Conservation (phyloP, 2,113 vertebrate genomes). For the Ochotona curzoniae region DNA sequence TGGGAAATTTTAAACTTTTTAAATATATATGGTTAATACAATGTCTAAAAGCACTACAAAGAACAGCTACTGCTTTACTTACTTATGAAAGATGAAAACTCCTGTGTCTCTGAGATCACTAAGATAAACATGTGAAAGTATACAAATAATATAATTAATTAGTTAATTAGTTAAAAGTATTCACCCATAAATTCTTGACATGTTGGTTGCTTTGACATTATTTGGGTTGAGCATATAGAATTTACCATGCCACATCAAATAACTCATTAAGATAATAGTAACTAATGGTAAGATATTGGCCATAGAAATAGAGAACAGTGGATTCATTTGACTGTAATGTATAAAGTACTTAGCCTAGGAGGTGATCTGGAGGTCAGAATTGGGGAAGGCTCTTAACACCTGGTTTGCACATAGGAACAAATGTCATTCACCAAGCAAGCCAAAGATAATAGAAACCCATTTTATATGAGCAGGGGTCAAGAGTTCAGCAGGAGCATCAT, state of each 20-base stretch:
- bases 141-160: constrained; percentile 3
- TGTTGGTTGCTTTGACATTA: constrained; percentile 34
- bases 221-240: not conserved
- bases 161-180: not conserved
- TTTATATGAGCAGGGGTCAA: not conserved
- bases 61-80: not conserved
- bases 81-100: not conserved
- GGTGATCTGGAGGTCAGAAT: constrained; percentile 9
- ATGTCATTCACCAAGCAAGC: not conserved
- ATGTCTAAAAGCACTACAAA: not conserved
- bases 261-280: constrained; percentile 53
- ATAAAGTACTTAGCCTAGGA: not conserved
- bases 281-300: not conserved
- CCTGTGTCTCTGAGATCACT: not conserved
- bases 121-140: not conserved
- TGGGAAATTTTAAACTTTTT: not conserved
- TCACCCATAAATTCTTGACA: constrained; percentile 14
- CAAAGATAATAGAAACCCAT: not conserved
- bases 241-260: constrained; percentile 14
- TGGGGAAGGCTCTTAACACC: not conserved
- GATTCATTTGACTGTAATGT: constrained; percentile 38
- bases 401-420: not conserved
- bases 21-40: not conserved
- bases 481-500: not conserved
- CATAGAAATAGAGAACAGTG: not conserved